phyloP scores from a whole-genome alignment of 2,797 vertebrate species.

The Gymnothorax reevesii region DNA sequence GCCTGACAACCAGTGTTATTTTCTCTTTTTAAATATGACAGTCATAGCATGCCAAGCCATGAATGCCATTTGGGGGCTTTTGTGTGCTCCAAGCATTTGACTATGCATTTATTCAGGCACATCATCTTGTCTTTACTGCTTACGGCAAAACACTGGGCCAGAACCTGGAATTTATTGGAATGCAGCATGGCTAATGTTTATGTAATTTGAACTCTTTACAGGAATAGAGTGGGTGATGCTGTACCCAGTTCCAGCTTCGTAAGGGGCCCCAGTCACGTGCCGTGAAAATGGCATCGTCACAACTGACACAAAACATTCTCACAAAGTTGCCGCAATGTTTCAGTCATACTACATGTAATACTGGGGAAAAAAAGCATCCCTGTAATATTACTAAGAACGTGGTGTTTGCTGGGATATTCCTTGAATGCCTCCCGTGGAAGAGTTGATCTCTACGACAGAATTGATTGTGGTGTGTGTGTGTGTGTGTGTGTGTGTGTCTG shows the following conservation, averaged over 20 bases:
- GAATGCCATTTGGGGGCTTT: conserved; percentile 53
- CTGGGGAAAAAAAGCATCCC: too few species aligned
- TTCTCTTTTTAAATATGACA: conserved; percentile 62
- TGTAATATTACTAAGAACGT: too few species aligned
- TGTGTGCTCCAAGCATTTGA: conserved; percentile 12
- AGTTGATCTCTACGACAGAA: conserved; percentile 55
- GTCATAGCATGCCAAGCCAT: conserved; percentile 64
- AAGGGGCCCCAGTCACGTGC: conserved; percentile 77
- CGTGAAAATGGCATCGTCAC: conserved; percentile 66
- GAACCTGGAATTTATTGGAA: conserved; percentile 69
- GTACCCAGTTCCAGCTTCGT: conserved; percentile 73
- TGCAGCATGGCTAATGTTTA: conserved; percentile 68
- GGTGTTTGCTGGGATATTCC: conserved; percentile 52
- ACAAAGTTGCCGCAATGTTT: too few species aligned
- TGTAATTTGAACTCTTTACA: conserved; percentile 67
- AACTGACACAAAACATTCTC: too few species aligned
- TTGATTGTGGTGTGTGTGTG: neutral
- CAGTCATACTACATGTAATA: too few species aligned
- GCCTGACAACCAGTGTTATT: conserved; percentile 49
- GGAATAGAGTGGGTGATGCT: conserved; percentile 70
- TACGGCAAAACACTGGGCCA: conserved; percentile 59
- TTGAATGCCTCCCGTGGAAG: conserved; percentile 60
- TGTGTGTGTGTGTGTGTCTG: too few species aligned
- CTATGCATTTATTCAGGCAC: conserved; percentile 58
- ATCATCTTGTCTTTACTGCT: conserved; percentile 69